Percentiles rank a stretch among this genome's conserved stretches.
These are phyloP conservation scores for Slavum lentiscoides DNA, from an alignment of 2,888 invertebrate genomes.

Conservation along the genomic window DNA sequence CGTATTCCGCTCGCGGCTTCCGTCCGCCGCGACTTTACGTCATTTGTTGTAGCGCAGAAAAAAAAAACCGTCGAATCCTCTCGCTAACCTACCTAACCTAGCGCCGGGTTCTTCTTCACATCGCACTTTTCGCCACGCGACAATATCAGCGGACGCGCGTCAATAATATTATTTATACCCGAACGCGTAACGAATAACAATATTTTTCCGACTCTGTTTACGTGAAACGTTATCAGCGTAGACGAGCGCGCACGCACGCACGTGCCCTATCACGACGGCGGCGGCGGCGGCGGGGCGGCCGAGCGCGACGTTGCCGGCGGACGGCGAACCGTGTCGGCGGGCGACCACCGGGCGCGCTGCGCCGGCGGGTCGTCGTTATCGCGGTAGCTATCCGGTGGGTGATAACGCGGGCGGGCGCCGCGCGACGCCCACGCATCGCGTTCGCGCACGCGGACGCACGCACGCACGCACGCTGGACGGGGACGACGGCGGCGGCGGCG, in stretches of 20 bases:
- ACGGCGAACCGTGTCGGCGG: no score
- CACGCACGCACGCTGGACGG: background rate
- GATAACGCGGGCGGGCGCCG: no score
- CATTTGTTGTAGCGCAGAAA: background rate
- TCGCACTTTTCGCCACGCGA: no score
- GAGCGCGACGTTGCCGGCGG: slow-evolving; percentile 32
- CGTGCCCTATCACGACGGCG: slow-evolving; percentile 25
- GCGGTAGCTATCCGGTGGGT: background rate
- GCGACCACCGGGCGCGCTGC: background rate
- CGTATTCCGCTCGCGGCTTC: background rate
- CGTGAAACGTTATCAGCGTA: slow-evolving; percentile 14
- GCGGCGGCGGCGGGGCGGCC: no score
- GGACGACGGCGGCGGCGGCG: background rate
- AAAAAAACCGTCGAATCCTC: background rate
- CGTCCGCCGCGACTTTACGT: background rate
- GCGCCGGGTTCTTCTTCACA: no score
- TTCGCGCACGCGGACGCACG: background rate
- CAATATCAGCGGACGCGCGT: no score
- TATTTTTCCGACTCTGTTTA: slow-evolving; percentile 8
- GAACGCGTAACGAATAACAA: no score
- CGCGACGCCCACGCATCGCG: slow-evolving; percentile 1
- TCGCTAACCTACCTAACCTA: no score
- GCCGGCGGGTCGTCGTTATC: slow-evolving; percentile 14
- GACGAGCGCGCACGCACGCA: no score
- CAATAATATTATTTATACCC: no score